A percentile compares a stretch with the other conserved stretches of the same genome.
Conservation (phyloP, 2,888 invertebrate species). For the Emmelina monodactyla region DNA sequence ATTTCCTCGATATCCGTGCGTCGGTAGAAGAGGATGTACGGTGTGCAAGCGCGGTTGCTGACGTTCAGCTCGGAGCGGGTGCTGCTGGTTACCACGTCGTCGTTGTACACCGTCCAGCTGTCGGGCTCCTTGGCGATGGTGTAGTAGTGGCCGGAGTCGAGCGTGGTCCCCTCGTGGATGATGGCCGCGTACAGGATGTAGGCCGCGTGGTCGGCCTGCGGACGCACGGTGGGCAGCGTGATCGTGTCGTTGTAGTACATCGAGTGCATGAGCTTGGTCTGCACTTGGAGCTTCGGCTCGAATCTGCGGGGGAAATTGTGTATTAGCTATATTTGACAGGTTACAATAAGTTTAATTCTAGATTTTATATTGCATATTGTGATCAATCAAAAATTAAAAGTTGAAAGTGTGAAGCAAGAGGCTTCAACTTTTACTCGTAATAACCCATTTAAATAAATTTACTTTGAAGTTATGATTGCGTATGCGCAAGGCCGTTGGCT, state of each 20-base stretch:
- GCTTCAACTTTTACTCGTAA: too few relatives aligned
- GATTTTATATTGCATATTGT: too few relatives aligned
- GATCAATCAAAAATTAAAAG: too few relatives aligned
- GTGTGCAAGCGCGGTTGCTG: constrained; percentile 76
- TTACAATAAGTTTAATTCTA: too few relatives aligned
- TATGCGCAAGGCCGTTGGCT: too few relatives aligned
- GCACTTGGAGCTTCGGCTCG: constrained; percentile 62
- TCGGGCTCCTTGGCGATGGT: constrained; percentile 76
- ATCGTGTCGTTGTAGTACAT: constrained; percentile 68
- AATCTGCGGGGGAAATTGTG: constrained; percentile 40
- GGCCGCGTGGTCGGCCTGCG: constrained; percentile 35
- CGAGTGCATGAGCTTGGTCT: constrained; percentile 81
- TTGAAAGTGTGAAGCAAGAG: too few relatives aligned
- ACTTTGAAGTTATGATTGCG: too few relatives aligned
- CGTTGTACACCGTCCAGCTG: constrained; percentile 84
- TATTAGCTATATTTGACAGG: too few relatives aligned
- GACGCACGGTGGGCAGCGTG: constrained; percentile 45
- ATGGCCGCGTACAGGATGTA: constrained; percentile 84
- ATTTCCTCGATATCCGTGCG: constrained; percentile 51
- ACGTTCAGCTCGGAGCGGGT: constrained; percentile 68
- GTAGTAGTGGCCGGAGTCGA: constrained; percentile 89
- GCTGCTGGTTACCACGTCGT: constrained; percentile 72
- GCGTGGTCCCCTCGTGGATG: constrained; percentile 82
- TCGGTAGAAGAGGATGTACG: constrained; percentile 82
- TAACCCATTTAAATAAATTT: too few relatives aligned